These are phyloP conservation scores for Megastigmus dorsalis DNA, from an alignment of 2,888 invertebrate species.

Conservation along the genomic window DNA sequence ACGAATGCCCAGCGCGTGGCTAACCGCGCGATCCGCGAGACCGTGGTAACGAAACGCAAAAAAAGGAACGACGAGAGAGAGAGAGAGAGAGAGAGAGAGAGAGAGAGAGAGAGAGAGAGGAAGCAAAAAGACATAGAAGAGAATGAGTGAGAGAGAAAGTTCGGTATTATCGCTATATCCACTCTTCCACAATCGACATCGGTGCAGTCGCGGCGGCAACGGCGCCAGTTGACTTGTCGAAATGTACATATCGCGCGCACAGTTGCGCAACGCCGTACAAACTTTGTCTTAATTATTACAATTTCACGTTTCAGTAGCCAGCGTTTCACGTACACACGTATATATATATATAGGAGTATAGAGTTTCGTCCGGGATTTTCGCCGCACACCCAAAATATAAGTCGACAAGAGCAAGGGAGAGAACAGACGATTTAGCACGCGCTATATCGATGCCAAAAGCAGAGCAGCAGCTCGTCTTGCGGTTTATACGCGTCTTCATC, in stretches of 20 bases:
- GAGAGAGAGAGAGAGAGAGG: neutral
- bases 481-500: slow-evolving; percentile 13
- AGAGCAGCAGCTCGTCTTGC: slow-evolving; percentile 33
- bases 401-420: slow-evolving; percentile 16
- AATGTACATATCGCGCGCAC: slow-evolving; percentile 35
- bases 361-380: slow-evolving; percentile 45
- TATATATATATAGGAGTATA: no score
- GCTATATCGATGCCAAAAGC: slow-evolving; percentile 28
- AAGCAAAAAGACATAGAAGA: neutral
- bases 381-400: slow-evolving; percentile 9
- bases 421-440: neutral
- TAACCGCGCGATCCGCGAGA: slow-evolving; percentile 36
- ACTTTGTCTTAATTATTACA: slow-evolving; percentile 61
- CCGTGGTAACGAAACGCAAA: slow-evolving; percentile 47
- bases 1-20: slow-evolving; percentile 14
- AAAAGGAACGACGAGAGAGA: slow-evolving; percentile 45
- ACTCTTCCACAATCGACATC: slow-evolving; percentile 55
- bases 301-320: slow-evolving; percentile 58
- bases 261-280: slow-evolving; percentile 56
- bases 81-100: slow-evolving; percentile 47
- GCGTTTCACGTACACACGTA: no score
- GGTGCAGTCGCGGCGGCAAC: no score
- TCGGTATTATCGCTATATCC: slow-evolving; percentile 46
- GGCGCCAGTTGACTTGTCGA: neutral
- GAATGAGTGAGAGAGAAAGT: no score